Percentiles rank a stretch among this genome's conserved stretches.
These are phyloP conservation scores for Cylloceria caligata DNA, from an alignment of 2,888 invertebrate species.

Conservation along the genomic window DNA sequence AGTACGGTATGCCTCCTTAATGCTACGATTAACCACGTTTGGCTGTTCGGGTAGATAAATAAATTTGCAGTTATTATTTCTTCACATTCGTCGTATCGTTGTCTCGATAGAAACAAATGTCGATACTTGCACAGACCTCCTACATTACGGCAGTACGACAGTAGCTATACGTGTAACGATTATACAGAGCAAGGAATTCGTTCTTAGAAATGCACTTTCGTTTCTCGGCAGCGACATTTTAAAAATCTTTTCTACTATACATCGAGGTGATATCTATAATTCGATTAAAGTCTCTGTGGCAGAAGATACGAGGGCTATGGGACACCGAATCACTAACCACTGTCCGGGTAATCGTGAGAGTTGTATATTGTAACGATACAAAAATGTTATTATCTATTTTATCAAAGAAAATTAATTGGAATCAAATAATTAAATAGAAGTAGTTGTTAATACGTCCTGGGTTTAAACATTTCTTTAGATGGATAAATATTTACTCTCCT, in stretches of 20 bases:
- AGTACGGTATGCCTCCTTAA: too few species aligned
- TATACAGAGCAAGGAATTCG: slow-evolving; percentile 83
- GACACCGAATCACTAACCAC: slow-evolving; percentile 85
- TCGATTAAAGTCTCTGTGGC: slow-evolving; percentile 84
- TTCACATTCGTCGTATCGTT: slow-evolving; percentile 70
- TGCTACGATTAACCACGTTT: too few species aligned
- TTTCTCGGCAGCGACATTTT: slow-evolving; percentile 78
- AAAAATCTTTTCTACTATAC: slow-evolving; percentile 77
- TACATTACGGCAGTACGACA: slow-evolving; percentile 86
- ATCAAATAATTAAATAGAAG: too few species aligned
- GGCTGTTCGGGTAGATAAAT: too few species aligned
- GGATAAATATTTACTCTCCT: too few species aligned
- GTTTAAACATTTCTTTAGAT: too few species aligned
- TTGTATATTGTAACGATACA: slow-evolving; percentile 86
- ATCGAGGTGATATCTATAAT: slow-evolving; percentile 81
- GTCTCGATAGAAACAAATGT: slow-evolving; percentile 86
- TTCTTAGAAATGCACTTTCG: slow-evolving; percentile 86
- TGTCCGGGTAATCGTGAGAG: slow-evolving; percentile 86
- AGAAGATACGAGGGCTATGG: slow-evolving; percentile 84
- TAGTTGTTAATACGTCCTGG: too few species aligned
- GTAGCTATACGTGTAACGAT: slow-evolving; percentile 87
- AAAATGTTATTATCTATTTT: too few species aligned
- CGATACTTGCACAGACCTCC: slow-evolving; percentile 87
- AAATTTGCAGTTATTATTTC: background rate
- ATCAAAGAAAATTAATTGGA: slow-evolving; percentile 2